These are phyloP conservation scores for Hemibagrus wyckioides DNA, from an alignment of 2,113 vertebrate genomes.

Conservation along the genomic window DNA sequence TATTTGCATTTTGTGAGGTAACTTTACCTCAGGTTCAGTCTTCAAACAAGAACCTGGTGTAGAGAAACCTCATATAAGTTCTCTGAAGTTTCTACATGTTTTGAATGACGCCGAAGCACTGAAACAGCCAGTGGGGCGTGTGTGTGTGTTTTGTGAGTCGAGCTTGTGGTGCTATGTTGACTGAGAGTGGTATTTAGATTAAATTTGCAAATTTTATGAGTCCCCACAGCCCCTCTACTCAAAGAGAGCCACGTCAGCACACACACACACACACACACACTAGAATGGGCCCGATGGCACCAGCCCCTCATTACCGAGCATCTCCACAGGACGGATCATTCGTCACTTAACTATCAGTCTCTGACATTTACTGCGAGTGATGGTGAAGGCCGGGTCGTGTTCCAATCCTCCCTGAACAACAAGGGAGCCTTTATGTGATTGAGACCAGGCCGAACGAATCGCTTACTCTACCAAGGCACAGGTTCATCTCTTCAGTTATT, in stretches of 20 bases:
- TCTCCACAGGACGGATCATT: not conserved
- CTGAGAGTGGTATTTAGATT: slow-evolving; percentile 43
- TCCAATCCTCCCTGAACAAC: not conserved
- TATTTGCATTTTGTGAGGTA: not conserved
- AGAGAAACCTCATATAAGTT: not conserved
- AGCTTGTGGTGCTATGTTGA: slow-evolving; percentile 39
- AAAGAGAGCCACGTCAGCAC: slow-evolving; percentile 68
- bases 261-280: slow-evolving; percentile 38
- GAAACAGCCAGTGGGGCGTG: not conserved
- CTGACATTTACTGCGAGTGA: not conserved
- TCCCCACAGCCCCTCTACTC: slow-evolving; percentile 45
- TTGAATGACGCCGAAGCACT: not conserved
- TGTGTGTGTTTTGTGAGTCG: not conserved
- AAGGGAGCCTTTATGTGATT: not conserved
- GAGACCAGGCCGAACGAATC: not conserved
- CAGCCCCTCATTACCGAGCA: slow-evolving; percentile 8
- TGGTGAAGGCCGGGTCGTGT: not conserved
- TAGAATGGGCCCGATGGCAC: not conserved
- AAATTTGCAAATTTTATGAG: slow-evolving; percentile 47
- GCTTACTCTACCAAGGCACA: not conserved
- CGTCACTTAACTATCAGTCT: not conserved
- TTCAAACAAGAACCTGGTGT: not conserved
- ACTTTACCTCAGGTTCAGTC: not conserved
- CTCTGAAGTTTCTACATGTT: not conserved
- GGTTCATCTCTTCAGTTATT: not conserved